phyloP scores from a whole-genome alignment of 2,113 vertebrate species.

The Chiloscyllium plagiosum region DNA sequence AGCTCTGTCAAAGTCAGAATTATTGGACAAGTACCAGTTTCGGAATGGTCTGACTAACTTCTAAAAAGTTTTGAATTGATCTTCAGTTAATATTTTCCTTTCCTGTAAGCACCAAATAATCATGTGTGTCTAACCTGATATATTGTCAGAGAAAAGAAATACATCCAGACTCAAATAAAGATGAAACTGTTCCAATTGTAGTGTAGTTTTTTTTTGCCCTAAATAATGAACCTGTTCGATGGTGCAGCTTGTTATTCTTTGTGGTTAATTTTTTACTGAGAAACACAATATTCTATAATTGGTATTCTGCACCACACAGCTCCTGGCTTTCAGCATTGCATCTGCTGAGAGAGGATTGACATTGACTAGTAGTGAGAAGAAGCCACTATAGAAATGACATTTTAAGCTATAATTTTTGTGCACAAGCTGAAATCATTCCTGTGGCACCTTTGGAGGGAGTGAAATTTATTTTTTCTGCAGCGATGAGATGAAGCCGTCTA shows the following conservation, averaged over 20 bases:
- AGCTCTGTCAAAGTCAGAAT: neutral
- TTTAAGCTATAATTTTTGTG: neutral
- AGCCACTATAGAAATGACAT: neutral
- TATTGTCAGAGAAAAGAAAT: neutral
- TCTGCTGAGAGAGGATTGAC: neutral
- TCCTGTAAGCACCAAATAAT: neutral
- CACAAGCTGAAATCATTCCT: neutral
- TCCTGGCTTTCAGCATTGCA: neutral
- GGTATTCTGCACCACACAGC: neutral
- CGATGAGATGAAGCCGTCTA: no score
- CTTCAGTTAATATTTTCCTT: neutral
- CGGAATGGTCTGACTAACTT: neutral
- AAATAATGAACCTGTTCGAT: neutral
- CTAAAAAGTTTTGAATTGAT: neutral
- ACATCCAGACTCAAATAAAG: neutral
- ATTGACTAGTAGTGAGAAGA: neutral
- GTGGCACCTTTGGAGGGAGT: neutral
- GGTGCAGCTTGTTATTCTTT: neutral
- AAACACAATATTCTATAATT: neutral
- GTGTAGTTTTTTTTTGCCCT: slow-evolving; percentile 3
- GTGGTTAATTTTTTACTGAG: neutral
- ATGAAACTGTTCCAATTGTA: neutral
- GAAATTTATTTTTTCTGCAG: neutral
- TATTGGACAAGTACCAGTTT: neutral
- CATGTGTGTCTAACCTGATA: no score